These are phyloP conservation scores for Calephelis virginiensis DNA, from an alignment of 1,140 invertebrate genomes.

Conservation along the genomic window DNA sequence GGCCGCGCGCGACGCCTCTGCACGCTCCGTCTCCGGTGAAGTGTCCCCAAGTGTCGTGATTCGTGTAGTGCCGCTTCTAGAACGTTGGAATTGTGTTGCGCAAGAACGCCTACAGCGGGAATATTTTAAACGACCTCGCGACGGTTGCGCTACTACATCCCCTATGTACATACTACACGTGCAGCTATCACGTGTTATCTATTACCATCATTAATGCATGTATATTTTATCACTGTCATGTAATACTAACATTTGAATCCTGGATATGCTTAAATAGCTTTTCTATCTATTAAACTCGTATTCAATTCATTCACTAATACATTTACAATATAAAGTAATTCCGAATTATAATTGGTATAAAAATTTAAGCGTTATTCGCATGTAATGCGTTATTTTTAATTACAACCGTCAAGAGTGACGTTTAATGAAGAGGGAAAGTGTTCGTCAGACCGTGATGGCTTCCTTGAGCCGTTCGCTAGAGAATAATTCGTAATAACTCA, in stretches of 20 bases:
- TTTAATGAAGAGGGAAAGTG: conserved; percentile 57
- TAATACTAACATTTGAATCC: too few relatives aligned
- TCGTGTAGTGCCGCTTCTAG: conserved; percentile 70
- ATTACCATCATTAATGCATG: conserved; percentile 39
- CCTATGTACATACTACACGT: conserved; percentile 50
- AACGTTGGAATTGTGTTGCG: conserved; percentile 68
- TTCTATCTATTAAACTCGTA: neutral
- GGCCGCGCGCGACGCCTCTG: conserved; percentile 66
- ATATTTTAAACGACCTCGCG: conserved; percentile 67
- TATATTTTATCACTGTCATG: conserved; percentile 5
- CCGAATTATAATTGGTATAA: too few relatives aligned
- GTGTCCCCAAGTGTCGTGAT: conserved; percentile 60
- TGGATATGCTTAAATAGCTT: neutral
- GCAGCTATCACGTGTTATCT: conserved; percentile 45
- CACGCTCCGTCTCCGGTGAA: conserved; percentile 63
- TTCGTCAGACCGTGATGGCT: conserved; percentile 49
- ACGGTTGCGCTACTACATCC: conserved; percentile 40
- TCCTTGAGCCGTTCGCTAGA: conserved; percentile 35
- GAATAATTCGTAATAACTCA: conserved; percentile 18
- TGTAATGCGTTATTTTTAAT: conserved; percentile 15
- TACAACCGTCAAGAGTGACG: conserved; percentile 14
- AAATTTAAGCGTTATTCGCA: neutral
- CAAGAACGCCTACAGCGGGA: conserved; percentile 70
- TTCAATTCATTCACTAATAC: neutral
- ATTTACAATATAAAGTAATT: neutral